Base-by-base conservation (phyloP, 2,113 vertebrate species). In the Piliocolobus tephrosceles region DNA sequence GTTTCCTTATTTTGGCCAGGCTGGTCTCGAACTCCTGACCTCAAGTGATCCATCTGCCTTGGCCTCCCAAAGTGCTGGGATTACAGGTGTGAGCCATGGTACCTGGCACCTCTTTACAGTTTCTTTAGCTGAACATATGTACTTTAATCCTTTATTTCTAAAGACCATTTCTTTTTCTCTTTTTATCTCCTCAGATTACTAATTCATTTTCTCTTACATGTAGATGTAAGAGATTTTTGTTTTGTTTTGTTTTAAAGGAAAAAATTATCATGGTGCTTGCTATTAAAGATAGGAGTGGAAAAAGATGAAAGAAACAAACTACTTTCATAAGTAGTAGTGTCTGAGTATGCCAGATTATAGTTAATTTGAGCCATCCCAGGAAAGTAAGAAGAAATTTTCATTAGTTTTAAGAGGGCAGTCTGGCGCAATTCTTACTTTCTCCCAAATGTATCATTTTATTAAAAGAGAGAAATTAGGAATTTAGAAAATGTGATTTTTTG, bases 401-500 rank as follows among this genome's bases (percentile, higher is more conserved):
- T 72, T 84, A 64, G 43, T 35, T 88, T 88, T 88, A 95, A 96
- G 78, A 88, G 78, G 92, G 13, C 16, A 80, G 9, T 86, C 55
- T 91, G n/a, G 47, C 13, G 40, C 30, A 87, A 23, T 90, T 87
- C 8, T 90, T 85, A 64, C 40, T 80, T 38, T 23, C 11, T 58
- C 30, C 50, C 40, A 84, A 61, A 76, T 32, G 58, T 78, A 68
- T 38, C 35, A 35, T 55, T 95, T 94, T 86, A 68, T 82, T 88
- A 72, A 90, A 91, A 87, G 64, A 80, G 32, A 72, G 57, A 79
- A 73, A 80, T 55, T 86, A 91, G 35, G 32, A 88, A 87, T 57
- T 93, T n/a, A 92, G 76, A 87, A 95, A 80, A 83, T 80, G 35
- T 84, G 23, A 58, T 89, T 95, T 68, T 95, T 97, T 93, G 89